Conservation (phyloP, 37 sponge, comb jelly and placozoan species). For the Chondrosia reniformis region DNA sequence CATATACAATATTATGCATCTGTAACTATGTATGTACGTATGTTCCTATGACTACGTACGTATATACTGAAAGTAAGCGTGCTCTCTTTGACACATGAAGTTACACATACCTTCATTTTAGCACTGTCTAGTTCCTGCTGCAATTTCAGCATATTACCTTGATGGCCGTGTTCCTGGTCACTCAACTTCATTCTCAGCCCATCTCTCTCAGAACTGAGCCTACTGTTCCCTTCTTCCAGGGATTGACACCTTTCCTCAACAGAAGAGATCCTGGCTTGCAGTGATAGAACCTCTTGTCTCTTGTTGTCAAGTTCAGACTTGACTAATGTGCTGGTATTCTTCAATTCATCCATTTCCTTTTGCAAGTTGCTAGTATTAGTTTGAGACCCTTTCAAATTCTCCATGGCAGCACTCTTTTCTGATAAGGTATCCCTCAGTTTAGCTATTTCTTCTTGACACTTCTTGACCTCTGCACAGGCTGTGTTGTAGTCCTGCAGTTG, state of each 20-base stretch:
- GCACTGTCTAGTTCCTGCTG: not conserved
- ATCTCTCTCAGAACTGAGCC: not conserved
- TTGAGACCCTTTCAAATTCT: not conserved
- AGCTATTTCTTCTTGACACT: not conserved
- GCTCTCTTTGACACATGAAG: not conserved
- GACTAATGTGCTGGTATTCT: not conserved
- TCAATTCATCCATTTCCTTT: not conserved
- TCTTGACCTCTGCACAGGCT: slow-evolving; percentile 4
- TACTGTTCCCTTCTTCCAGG: not conserved
- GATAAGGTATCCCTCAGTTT: not conserved
- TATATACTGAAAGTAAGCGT: not conserved
- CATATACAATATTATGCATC: not conserved
- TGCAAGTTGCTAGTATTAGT: not conserved
- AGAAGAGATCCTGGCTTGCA: too few relatives aligned
- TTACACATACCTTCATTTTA: not conserved
- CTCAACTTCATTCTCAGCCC: not conserved
- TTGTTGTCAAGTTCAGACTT: too few relatives aligned
- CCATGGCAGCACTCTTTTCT: not conserved
- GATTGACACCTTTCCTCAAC: not conserved
- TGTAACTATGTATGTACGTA: not conserved
- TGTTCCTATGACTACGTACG: not conserved
- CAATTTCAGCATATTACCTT: not conserved
- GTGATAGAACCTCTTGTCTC: too few relatives aligned
- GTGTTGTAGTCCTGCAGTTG: not conserved
- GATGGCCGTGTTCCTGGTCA: not conserved